These are phyloP conservation scores for Melinaea menophilus DNA, from an alignment of 2,888 invertebrate genomes.

Conservation along the genomic window DNA sequence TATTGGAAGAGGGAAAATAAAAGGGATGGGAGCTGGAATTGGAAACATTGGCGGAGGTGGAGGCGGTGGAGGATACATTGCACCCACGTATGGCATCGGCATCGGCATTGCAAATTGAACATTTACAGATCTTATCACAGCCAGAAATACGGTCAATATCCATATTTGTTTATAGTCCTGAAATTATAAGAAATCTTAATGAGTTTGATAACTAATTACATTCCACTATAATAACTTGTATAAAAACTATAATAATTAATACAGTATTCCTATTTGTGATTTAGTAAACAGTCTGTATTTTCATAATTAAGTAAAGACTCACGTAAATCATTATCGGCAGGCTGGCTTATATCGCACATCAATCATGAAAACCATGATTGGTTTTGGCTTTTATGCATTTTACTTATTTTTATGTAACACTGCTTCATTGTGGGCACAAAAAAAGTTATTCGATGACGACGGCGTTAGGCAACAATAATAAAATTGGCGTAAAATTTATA, in stretches of 20 bases:
- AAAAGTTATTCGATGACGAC: slow-evolving; percentile 6
- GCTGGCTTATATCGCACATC: slow-evolving; percentile 30
- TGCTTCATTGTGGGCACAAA: slow-evolving; percentile 36
- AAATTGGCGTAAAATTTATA: background rate
- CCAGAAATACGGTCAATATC: slow-evolving; percentile 29
- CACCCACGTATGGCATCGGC: background rate
- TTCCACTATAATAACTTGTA: too few relatives aligned
- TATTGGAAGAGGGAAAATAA: slow-evolving; percentile 15
- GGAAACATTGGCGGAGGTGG: slow-evolving; percentile 28
- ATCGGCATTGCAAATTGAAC: slow-evolving; percentile 29
- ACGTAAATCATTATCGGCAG: slow-evolving; percentile 42
- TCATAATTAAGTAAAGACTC: slow-evolving; percentile 32
- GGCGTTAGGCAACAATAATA: slow-evolving; percentile 7
- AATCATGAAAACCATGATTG: too few relatives aligned
- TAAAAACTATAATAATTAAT: too few relatives aligned
- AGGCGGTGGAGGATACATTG: slow-evolving; percentile 21
- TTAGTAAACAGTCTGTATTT: background rate
- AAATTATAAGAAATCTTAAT: slow-evolving; percentile 18
- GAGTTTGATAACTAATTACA: background rate
- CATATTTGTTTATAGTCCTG: slow-evolving; percentile 34
- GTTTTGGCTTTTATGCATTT: slow-evolving; percentile 44
- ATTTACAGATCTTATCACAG: slow-evolving; percentile 14
- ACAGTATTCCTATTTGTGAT: background rate
- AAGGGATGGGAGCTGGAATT: slow-evolving; percentile 28
- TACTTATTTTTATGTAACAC: slow-evolving; percentile 34